Evolutionary conservation across 2,113 vertebrate genomes (phyloP), one percentile per base, ranked within the genome.

Genomic region (Eonycteris spelaea): DNA sequence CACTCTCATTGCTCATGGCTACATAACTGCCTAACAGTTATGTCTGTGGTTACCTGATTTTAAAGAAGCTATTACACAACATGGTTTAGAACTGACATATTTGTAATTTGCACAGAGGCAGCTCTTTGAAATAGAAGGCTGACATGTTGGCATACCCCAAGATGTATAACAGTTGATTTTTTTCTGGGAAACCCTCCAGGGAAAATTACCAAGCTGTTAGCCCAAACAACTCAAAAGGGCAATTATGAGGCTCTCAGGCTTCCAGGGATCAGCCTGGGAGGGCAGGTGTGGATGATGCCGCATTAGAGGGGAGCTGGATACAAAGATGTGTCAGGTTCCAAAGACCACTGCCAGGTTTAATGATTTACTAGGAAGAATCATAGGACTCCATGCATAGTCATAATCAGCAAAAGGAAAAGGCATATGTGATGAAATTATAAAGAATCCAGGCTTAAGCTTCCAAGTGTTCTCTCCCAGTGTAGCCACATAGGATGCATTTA

Each of bases 161-260:
- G 45, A 71, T 91, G 2, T 67, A n/a, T 71, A 77, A 91, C 63
- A 86, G 33, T 68, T 86, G 4, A 90, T 79, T 95, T 75, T 86
- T 93, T 75, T 90, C 38, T 83, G 73, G 55, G 48, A 79, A 85
- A 86, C 24, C 19, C 26, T 92, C 88, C 93, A 95, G 82, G 74
- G 53, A 96, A 94, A 97, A 92, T 78, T 67, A 63, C 16, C 74
- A 94, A 48, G 68, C 40, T 63, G 38, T 87, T 90, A 75, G 24
- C 55, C 51, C 71, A 88, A 96, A 80, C 13, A 70, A 68, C 43
- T 78, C 57, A 63, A 80, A 79, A 71, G 38, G 45, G 22, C 61
- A 95, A 22, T 94, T 85, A 35, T 43, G n/a, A 90, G 18, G 22
- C 33, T 61, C 15, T 55, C 7, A 30, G n/a, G 24, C 79, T 74